Evolutionary conservation across 1,140 invertebrate genomes (phyloP), one percentile per base, ranked within the genome.

Genomic region (Sitodiplosis mosellana): DNA sequence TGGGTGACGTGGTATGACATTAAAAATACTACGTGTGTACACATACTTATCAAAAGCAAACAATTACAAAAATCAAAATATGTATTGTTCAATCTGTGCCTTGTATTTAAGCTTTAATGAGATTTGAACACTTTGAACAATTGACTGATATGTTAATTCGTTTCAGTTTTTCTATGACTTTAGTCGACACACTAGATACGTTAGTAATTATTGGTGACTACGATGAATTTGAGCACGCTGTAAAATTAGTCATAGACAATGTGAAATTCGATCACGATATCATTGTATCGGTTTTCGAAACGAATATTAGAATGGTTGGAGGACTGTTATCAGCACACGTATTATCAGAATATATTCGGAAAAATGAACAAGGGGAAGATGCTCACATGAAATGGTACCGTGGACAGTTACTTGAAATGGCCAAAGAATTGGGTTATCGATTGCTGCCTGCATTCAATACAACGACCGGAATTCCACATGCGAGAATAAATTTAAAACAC

Each of bases 211-310:
- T 98, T 48, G 88, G 90, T 8, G 87, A 95, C 67, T 77, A 94
- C 53, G 80, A 85, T 49, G 90, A 96, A 69, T 98, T 98, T 69
- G 93, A 94, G 63, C 74, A 77, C 58, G 90, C 89, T 38, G 81
- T 95, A 1, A 80, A 81, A 66, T 69, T 90, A 50, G 80, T 97
- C 17, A 80, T 93, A 47, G 73, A 70, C 52, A 80, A 90, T 67
- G 84, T 96, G 12, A 77, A 70, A 49, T 97, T 98, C 68, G 89
- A 98, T 66, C 84, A 77, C 53, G 90, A 98, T 70, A 77, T 98
- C 48, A 79, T 94, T 51, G 93, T 99, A 14, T 97, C 92, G 1
- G 87, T 99, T 7, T 99, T 99, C 70, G 94, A 99, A 70, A 96
- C 92, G 11, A 99, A 98, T 65, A 98, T 98, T 57, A 71, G 94